phyloP scores from a whole-genome alignment of 2,888 invertebrate genomes.

The Vanessa cardui region DNA sequence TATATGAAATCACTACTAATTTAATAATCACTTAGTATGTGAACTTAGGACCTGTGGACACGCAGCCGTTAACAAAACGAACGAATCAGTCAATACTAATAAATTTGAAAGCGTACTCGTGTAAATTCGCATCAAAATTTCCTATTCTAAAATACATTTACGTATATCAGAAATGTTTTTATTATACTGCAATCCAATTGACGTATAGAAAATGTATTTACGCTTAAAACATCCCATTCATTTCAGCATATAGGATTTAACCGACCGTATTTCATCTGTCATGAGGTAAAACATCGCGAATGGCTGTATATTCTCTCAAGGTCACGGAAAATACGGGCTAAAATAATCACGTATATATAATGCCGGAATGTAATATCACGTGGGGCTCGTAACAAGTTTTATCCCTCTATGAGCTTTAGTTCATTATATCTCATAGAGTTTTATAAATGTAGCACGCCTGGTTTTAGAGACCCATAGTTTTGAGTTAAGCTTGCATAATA shows the following conservation, averaged over 20 bases:
- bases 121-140: no score
- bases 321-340: constrained; percentile 13
- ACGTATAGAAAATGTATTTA: no score
- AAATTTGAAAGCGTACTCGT: no score
- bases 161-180: no score
- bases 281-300: background rate
- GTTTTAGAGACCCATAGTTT: constrained; percentile 3
- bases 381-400: constrained; percentile 28
- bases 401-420: constrained; percentile 25
- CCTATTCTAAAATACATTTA: no score
- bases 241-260: background rate
- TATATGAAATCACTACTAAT: no score
- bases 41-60: no score
- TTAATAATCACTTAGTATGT: no score
- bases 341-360: constrained; percentile 28
- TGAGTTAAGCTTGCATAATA: constrained; percentile 5
- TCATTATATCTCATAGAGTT: constrained; percentile 32
- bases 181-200: no score
- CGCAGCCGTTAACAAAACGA: no score
- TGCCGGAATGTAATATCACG: constrained; percentile 18
- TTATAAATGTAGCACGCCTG: constrained; percentile 12
- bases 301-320: background rate
- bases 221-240: background rate
- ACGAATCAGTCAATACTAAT: no score
- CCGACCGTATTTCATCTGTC: background rate